Conservation (phyloP, 2,113 vertebrate species). For the Petromus typicus region DNA sequence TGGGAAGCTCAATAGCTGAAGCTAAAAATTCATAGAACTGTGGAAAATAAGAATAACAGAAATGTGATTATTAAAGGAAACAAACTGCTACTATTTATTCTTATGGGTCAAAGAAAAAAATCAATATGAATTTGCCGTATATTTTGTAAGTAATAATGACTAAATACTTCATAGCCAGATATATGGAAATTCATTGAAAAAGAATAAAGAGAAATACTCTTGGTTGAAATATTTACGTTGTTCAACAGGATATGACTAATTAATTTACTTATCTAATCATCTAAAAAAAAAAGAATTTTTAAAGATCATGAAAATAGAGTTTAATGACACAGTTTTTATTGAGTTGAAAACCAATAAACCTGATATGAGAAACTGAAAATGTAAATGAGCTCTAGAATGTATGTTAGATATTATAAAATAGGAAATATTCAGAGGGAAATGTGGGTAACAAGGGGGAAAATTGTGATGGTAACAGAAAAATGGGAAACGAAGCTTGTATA, state of each 20-base stretch:
- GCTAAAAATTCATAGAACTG: background rate
- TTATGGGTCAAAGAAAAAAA: background rate
- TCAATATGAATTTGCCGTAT: background rate
- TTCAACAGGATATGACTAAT: background rate
- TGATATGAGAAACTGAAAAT: too few species aligned
- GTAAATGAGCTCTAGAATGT: too few species aligned
- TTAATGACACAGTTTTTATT: background rate
- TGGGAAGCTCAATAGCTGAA: background rate
- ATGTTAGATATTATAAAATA: too few species aligned
- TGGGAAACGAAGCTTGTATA: too few species aligned
- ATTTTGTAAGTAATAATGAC: background rate
- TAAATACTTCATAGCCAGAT: background rate
- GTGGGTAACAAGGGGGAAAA: too few species aligned
- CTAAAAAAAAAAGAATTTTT: background rate
- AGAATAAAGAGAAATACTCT: background rate
- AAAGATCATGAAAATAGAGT: background rate
- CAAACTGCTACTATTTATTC: background rate
- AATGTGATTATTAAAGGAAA: background rate
- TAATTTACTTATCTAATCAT: background rate
- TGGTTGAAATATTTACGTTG: conserved; percentile 1
- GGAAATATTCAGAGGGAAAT: too few species aligned
- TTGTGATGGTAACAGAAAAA: too few species aligned
- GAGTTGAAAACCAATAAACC: background rate
- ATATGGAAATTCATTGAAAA: background rate
- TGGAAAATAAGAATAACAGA: background rate